Evolutionary conservation across 1,140 invertebrate species (phyloP).

Genomic region (Rhynchophorus ferrugineus): DNA sequence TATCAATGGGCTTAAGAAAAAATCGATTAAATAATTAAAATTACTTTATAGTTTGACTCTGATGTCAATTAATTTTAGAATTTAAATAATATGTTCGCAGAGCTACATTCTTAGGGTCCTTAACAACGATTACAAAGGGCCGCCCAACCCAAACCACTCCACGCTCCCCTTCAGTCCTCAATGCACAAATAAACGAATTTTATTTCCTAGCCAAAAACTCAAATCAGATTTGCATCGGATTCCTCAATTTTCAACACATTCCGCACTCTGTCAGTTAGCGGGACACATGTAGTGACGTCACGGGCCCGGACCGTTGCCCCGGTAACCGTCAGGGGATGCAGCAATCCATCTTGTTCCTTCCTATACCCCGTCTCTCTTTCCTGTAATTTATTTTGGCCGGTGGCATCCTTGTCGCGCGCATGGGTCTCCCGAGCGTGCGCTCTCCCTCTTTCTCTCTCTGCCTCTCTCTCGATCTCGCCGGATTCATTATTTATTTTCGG

Average conservation of each 20-base stretch:
- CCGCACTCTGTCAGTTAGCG: conserved; percentile 19
- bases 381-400: conserved; percentile 32
- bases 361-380: conserved; percentile 29
- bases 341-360: conserved; percentile 37
- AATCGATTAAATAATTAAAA: too few relatives aligned
- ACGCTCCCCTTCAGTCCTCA: too few relatives aligned
- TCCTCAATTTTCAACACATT: conserved; percentile 23
- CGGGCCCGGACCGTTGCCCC: conserved; percentile 32
- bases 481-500: conserved; percentile 29
- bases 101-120: too few relatives aligned
- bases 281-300: conserved; percentile 30
- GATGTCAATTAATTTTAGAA: too few relatives aligned
- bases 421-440: conserved; percentile 5
- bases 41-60: too few relatives aligned
- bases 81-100: too few relatives aligned
- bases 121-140: too few relatives aligned
- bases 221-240: conserved; percentile 23
- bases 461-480: too few relatives aligned
- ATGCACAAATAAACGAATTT: too few relatives aligned
- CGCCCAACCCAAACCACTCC: too few relatives aligned
- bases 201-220: too few relatives aligned
- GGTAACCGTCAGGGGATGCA: conserved; percentile 37
- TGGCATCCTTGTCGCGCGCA: conserved; percentile 16
- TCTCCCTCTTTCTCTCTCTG: conserved; percentile 21
- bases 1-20: too few relatives aligned